A percentile compares a stretch with the other conserved stretches of the same genome.
Conservation (phyloP, 2,797 vertebrate genomes). For the Ptychadena robeensis region DNA sequence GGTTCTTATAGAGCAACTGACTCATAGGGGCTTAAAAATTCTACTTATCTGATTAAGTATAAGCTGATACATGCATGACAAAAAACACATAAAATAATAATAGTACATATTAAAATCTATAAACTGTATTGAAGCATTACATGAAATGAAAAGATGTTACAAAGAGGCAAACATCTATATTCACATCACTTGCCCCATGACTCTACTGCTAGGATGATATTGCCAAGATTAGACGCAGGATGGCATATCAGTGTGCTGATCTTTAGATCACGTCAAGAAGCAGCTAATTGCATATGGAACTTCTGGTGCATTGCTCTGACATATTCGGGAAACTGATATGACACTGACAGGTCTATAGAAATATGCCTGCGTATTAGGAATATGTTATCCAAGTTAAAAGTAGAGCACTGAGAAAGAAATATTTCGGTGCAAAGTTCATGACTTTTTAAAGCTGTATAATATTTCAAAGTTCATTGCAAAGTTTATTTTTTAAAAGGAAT, state of each 20-base stretch:
- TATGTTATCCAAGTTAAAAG: constrained; percentile 11
- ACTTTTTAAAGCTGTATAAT: not conserved
- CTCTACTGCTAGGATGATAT: constrained; percentile 17
- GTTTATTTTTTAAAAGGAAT: no score
- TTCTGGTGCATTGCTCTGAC: constrained; percentile 31
- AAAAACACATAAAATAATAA: not conserved
- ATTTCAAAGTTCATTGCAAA: not conserved
- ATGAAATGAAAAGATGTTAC: not conserved
- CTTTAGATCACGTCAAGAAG: constrained; percentile 44
- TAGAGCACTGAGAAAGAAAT: not conserved
- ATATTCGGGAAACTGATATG: constrained; percentile 21
- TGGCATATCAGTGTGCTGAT: constrained; percentile 42
- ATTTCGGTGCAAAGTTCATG: not conserved
- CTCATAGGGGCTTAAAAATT: not conserved
- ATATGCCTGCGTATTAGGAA: constrained; percentile 11
- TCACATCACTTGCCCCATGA: constrained; percentile 11
- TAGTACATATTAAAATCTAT: not conserved
- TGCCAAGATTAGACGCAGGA: constrained; percentile 30
- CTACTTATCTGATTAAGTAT: not conserved
- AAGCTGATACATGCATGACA: not conserved
- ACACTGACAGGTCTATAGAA: constrained; percentile 41
- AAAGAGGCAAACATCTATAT: constrained; percentile 13
- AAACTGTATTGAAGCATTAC: not conserved
- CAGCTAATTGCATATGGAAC: constrained; percentile 40
- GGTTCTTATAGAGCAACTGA: not conserved